Evolutionary conservation across 2,888 invertebrate species (phyloP), one percentile per base, ranked within the genome.

Genomic region (Scaptomyza tumidula): DNA sequence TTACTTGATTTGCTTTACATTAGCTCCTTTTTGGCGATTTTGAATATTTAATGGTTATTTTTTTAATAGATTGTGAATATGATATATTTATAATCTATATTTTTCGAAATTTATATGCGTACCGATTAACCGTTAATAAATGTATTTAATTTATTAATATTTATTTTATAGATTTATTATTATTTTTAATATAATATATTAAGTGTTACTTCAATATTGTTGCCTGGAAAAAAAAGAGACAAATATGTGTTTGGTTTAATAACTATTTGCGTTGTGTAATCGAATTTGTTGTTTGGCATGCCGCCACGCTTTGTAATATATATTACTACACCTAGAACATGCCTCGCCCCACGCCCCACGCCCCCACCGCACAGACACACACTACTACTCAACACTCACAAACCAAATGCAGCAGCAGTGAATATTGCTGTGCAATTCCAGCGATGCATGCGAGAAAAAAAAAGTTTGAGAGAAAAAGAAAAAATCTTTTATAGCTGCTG

Each of bases 211-310:
- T 31, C 19, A 14, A 44, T 37, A 33, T 71, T 49, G 10, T 53
- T 45, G 57, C 45, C 77, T 78, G 77, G n/a, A 78, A 78, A 35
- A 55, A 82, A 24, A 63, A 33, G 10, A 63, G 16, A 56, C 14
- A 16, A 37, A 52, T 45, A 27, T 19, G 19, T 43, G 3, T 24
- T 31, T 45, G 6, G 10, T 37, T 14, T 14, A 14, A 37, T 14
- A 31, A 45, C 2, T 6, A 35, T 39, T 64, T 48, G 13, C 3
- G 16, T 39, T 54, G n/a, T n/a, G 16, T 46, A 31, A 31, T 10
- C 13, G 43, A 53, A n/a, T 31, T 48, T 61, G 27, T 19, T 29
- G n/a, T 41, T 31, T 57, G 43, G 44, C 37, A 57, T 57, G 64
- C 37, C 48, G 64, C 50, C 48, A 67, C 64, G 56, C 64, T 33